phyloP scores from a whole-genome alignment of 2,888 invertebrate species.

The Parthenolecanium corni region DNA sequence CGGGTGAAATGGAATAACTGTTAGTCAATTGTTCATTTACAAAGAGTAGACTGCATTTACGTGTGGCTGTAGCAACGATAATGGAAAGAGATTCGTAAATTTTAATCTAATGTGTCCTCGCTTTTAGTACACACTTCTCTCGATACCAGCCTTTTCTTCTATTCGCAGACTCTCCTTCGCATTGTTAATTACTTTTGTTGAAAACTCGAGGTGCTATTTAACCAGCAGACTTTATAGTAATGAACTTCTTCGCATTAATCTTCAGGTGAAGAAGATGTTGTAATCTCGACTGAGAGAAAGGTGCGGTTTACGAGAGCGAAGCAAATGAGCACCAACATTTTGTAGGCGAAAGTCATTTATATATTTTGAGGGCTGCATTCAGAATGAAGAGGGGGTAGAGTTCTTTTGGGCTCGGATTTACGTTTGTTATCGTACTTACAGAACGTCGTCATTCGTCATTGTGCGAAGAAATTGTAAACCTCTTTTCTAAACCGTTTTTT shows the following conservation, averaged over 20 bases:
- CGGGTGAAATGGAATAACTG: no score
- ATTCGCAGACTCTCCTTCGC: neutral
- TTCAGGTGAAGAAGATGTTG: constrained; percentile 19
- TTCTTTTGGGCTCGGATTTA: neutral
- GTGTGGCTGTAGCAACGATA: no score
- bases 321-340: constrained; percentile 6
- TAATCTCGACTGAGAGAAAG: constrained; percentile 20
- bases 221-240: constrained; percentile 4
- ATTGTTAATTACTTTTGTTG: constrained; percentile 21
- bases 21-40: no score
- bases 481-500: neutral
- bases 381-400: neutral
- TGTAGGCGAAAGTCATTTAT: constrained; percentile 15
- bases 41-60: no score
- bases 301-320: constrained; percentile 13
- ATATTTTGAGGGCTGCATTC: neutral
- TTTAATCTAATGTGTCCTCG: constrained; percentile 12
- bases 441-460: constrained; percentile 2
- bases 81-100: constrained; percentile 4
- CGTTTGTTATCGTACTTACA: neutral
- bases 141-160: neutral
- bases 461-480: neutral
- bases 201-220: constrained; percentile 16
- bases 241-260: constrained; percentile 22
- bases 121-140: neutral